These are phyloP conservation scores for Eristalis tenax DNA, from an alignment of 2,888 invertebrate genomes.

Conservation along the genomic window DNA sequence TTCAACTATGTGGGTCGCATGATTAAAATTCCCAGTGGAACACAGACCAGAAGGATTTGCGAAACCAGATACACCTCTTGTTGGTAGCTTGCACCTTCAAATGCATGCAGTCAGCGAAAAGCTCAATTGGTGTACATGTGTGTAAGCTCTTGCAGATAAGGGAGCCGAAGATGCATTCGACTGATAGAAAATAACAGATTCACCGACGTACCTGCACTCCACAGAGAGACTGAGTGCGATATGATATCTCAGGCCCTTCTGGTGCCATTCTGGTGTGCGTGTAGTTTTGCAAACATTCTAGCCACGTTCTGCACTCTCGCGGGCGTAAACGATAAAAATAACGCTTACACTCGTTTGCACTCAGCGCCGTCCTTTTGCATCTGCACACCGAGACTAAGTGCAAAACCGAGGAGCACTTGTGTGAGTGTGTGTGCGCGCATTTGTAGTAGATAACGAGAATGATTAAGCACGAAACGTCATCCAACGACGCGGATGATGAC, in stretches of 20 bases:
- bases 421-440: background rate
- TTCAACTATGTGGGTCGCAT: slow-evolving; percentile 40
- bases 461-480: slow-evolving; percentile 61
- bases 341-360: slow-evolving; percentile 23
- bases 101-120: slow-evolving; percentile 34
- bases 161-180: background rate
- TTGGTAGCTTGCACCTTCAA: background rate
- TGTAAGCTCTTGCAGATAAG: slow-evolving; percentile 24
- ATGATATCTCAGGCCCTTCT: background rate
- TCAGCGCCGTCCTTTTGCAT: background rate
- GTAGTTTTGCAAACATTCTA: slow-evolving; percentile 37
- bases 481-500: slow-evolving; percentile 49
- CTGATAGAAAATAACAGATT: slow-evolving; percentile 19
- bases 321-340: slow-evolving; percentile 38
- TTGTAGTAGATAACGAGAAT: slow-evolving; percentile 53
- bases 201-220: background rate
- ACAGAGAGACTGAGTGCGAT: background rate
- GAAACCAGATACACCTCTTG: background rate
- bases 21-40: slow-evolving; percentile 34
- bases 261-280: background rate
- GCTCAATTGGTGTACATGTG: slow-evolving; percentile 12
- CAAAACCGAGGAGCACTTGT: background rate
- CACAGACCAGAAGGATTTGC: slow-evolving; percentile 17
- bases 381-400: background rate
- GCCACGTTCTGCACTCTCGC: slow-evolving; percentile 42